phyloP scores from a whole-genome alignment of 2,113 vertebrate species.

The Syngnathus floridae region DNA sequence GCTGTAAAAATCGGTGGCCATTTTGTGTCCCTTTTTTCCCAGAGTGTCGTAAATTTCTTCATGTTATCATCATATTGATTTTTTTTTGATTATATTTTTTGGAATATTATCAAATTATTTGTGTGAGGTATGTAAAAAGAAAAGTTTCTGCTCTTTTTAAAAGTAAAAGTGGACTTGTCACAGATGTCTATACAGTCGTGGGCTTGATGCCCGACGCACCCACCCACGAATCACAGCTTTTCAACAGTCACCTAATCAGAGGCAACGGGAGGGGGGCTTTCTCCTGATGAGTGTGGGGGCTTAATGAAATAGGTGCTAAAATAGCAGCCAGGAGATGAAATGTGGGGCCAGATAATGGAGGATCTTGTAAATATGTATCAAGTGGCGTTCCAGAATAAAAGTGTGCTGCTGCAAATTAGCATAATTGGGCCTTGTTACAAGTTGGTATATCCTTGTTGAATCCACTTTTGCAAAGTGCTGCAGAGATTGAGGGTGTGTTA shows the following conservation, averaged over 20 bases:
- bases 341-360: background rate
- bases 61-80: background rate
- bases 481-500: constrained; percentile 15
- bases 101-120: background rate
- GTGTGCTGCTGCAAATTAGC: background rate
- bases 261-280: background rate
- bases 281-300: background rate
- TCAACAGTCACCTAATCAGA: background rate
- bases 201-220: background rate
- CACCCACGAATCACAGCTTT: constrained; percentile 3
- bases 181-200: background rate
- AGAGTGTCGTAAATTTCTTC: background rate
- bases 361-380: background rate
- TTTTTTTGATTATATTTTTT: no score
- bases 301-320: constrained; percentile 5
- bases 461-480: background rate
- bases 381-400: background rate
- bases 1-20: background rate
- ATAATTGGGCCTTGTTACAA: background rate
- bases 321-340: constrained; percentile 1
- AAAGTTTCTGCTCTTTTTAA: background rate
- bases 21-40: background rate
- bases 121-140: background rate
- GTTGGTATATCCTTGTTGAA: background rate
- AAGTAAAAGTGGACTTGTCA: background rate